Base-by-base conservation (phyloP, 2,113 vertebrate species). In the Ictalurus furcatus region DNA sequence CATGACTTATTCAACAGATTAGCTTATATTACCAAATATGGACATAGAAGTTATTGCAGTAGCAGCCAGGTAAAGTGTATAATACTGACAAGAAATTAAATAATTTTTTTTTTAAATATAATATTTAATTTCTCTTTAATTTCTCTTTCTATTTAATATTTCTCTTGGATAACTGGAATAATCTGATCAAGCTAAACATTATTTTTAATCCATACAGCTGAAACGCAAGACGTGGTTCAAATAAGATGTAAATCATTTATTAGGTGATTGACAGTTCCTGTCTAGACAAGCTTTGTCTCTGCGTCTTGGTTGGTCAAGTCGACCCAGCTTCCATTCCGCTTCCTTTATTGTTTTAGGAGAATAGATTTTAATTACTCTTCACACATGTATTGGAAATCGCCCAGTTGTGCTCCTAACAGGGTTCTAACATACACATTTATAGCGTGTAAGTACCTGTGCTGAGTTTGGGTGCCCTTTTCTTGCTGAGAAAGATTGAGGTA, bases 161-260 rank as follows among this genome's bases (percentile, higher is more conserved):
- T 48, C 37, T 76, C 8, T 40, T 40, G 8, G 21, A 21, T 48
- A 44, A 74, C 19, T 78, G 17, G 21, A 73, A 23, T 30, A n/a
- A 76, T 74, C 30, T 28, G 28, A 58, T 59, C 34, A 86, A 76
- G 25, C 85, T 79, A n/a, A 48, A 78, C 56, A 48, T 87, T 16
- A 40, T n/a, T 85, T 67, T 83, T 87, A 58, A 92, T 89, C 82
- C 92, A 58, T 54, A 37, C 58, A 23, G 21, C 80, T 88, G 86
- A 92, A 89, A 90, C 84, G 67, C 58, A n/a, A 71, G 90, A 79
- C 28, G 37, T 21, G 61, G 89, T 87, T 92, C 85, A 40, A 94
- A 93, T 92, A 92, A 91, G 86, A 93, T 87, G 88, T 87, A 90
- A 88, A 91, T 85, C 76, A 81, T 88, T 90, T 40, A 44, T 40